Evolutionary conservation across 2,113 vertebrate genomes (phyloP).

Genomic region (Prochilodus magdalenae): DNA sequence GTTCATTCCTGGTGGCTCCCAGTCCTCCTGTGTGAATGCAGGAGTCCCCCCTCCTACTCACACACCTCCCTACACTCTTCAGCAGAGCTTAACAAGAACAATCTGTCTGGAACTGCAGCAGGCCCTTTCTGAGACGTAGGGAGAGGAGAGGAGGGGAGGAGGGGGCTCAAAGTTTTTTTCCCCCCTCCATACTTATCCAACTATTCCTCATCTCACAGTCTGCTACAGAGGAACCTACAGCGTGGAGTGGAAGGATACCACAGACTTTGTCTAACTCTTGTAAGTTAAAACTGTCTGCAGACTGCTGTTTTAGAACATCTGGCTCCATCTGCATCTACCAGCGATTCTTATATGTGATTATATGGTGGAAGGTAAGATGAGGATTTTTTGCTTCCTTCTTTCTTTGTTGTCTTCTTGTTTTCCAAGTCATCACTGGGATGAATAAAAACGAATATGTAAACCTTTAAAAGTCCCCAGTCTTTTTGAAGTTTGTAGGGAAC

Average conservation of each 20-base stretch:
- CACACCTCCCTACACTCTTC: constrained; percentile 73
- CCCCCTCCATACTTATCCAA: constrained; percentile 27
- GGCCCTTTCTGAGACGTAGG: constrained; percentile 58
- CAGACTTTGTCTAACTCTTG: constrained; percentile 8
- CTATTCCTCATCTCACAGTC: constrained; percentile 30
- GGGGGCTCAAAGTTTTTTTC: constrained; percentile 22
- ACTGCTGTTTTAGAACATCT: constrained; percentile 7
- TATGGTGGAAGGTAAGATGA: not conserved
- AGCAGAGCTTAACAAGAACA: constrained; percentile 87
- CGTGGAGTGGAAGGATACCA: constrained; percentile 68
- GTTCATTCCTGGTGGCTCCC: too few relatives aligned
- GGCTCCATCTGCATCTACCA: not conserved
- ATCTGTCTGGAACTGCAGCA: constrained; percentile 80
- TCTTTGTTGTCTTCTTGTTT: not conserved
- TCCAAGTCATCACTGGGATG: not conserved
- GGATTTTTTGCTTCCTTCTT: constrained; percentile 26
- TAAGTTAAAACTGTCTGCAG: not conserved
- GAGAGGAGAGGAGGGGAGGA: constrained; percentile 45
- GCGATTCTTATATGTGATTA: not conserved
- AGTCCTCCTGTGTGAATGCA: too few relatives aligned
- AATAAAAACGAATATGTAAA: constrained; percentile 18
- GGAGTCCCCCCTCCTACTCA: not conserved
- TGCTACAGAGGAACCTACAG: constrained; percentile 59
- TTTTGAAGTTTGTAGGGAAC: not conserved
- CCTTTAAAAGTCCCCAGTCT: not conserved